Percentiles rank a stretch among this genome's conserved stretches.
Evolutionary conservation across 2,797 vertebrate species (phyloP).

Genomic region (Sarcoramphus papa): DNA sequence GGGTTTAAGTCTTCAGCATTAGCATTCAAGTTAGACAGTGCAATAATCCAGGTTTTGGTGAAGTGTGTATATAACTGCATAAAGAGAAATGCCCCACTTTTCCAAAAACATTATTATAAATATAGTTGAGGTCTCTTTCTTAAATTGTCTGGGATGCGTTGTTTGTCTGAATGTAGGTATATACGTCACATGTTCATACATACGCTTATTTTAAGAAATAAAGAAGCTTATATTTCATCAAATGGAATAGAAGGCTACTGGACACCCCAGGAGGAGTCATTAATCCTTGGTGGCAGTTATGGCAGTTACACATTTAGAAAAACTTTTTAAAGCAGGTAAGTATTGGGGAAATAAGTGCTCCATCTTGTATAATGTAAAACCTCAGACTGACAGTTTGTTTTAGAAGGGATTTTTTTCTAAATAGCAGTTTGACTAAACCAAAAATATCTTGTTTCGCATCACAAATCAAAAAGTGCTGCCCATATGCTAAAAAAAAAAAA

Average conservation of each 20-base stretch:
- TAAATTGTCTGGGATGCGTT: neutral
- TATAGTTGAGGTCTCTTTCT: neutral
- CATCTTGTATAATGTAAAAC: constrained; percentile 16
- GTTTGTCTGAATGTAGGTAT: neutral
- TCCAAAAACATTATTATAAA: neutral
- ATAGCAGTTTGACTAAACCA: constrained; percentile 35
- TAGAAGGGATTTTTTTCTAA: constrained; percentile 60
- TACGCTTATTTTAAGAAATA: neutral
- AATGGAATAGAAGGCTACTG: neutral
- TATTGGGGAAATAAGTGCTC: constrained; percentile 1
- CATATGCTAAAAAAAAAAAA: neutral
- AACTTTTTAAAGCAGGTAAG: neutral
- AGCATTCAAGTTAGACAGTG: neutral
- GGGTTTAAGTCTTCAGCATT: neutral
- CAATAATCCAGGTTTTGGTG: neutral
- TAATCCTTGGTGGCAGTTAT: neutral
- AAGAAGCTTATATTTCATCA: neutral
- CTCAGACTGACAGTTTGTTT: constrained; percentile 52
- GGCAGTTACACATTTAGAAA: neutral
- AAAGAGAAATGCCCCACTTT: neutral
- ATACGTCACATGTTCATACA: neutral
- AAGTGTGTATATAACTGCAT: neutral
- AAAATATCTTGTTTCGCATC: constrained; percentile 54
- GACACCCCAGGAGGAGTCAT: neutral
- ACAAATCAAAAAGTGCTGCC: constrained; percentile 46